Percentiles rank a stretch among this genome's conserved stretches.
phyloP scores from a whole-genome alignment of 2,797 vertebrate species.

The Manis javanica region DNA sequence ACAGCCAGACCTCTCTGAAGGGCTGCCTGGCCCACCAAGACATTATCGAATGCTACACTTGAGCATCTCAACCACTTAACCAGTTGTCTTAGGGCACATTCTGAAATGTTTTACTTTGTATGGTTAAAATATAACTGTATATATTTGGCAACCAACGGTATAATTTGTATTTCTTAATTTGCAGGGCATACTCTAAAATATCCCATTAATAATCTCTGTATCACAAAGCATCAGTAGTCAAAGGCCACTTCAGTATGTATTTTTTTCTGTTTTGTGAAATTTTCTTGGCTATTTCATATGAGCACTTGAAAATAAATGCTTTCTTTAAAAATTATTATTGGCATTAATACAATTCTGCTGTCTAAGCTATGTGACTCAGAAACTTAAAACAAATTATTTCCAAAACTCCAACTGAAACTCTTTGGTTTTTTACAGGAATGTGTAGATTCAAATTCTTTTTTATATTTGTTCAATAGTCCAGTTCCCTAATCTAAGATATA shows the following conservation, averaged over 20 bases:
- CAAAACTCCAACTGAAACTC: neutral
- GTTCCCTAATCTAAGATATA: neutral
- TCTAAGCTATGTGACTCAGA: conserved; percentile 12
- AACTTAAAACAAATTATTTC: conserved; percentile 62
- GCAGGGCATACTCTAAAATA: neutral
- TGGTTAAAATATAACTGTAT: neutral
- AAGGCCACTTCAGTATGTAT: neutral
- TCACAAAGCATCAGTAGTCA: neutral
- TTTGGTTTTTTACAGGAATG: neutral
- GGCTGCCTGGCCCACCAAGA: neutral
- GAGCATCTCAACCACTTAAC: neutral
- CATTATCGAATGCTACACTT: neutral
- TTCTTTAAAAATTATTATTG: conserved; percentile 32
- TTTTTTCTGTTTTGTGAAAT: neutral
- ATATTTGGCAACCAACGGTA: neutral
- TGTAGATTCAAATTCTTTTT: neutral
- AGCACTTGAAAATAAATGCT: neutral
- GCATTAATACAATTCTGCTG: conserved; percentile 18
- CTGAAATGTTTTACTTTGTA: neutral
- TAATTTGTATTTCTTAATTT: neutral
- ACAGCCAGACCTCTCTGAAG: neutral
- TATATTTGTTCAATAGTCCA: conserved; percentile 13
- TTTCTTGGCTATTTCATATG: neutral
- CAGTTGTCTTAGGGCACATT: neutral
- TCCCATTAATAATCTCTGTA: neutral